These are phyloP conservation scores for Meriones unguiculatus DNA, from an alignment of 2,113 vertebrate genomes.

Conservation along the genomic window DNA sequence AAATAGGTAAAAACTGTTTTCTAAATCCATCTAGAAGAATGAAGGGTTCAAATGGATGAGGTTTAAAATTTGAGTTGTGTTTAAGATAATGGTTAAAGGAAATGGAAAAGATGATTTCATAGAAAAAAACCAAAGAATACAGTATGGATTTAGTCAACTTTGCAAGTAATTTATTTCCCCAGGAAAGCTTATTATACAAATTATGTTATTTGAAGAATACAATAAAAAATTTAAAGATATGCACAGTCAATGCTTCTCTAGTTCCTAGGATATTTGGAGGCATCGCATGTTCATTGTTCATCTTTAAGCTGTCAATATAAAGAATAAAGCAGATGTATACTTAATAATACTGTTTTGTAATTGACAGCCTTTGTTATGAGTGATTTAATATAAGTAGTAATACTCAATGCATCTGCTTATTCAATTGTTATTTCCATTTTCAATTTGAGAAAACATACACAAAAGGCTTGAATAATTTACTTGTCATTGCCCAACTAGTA, in stretches of 20 bases:
- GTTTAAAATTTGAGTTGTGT: slow-evolving; percentile 51
- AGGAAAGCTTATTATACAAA: slow-evolving; percentile 51
- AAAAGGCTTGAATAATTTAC: slow-evolving; percentile 26
- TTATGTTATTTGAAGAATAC: slow-evolving; percentile 54
- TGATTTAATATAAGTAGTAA: slow-evolving; percentile 36
- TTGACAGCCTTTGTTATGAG: background rate
- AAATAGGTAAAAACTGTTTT: slow-evolving; percentile 9
- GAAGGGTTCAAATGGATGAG: background rate
- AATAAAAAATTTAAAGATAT: slow-evolving; percentile 36
- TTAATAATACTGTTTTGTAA: slow-evolving; percentile 68
- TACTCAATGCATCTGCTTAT: background rate
- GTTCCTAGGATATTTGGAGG: slow-evolving; percentile 45
- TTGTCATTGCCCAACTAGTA: background rate
- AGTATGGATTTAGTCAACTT: slow-evolving; percentile 16
- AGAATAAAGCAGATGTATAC: slow-evolving; percentile 34
- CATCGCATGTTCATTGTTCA: slow-evolving; percentile 60
- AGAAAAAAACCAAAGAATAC: background rate
- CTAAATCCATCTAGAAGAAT: background rate
- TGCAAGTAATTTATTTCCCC: slow-evolving; percentile 48
- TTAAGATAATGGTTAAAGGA: slow-evolving; percentile 37
- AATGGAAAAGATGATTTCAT: slow-evolving; percentile 12
- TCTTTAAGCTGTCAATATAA: slow-evolving; percentile 60
- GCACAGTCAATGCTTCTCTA: slow-evolving; percentile 46
- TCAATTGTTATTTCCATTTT: slow-evolving; percentile 19
- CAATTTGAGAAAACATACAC: slow-evolving; percentile 59